Evolutionary conservation across 2,113 vertebrate genomes (phyloP), one percentile per base, ranked within the genome.

Genomic region (Hyperopisus bebe): DNA sequence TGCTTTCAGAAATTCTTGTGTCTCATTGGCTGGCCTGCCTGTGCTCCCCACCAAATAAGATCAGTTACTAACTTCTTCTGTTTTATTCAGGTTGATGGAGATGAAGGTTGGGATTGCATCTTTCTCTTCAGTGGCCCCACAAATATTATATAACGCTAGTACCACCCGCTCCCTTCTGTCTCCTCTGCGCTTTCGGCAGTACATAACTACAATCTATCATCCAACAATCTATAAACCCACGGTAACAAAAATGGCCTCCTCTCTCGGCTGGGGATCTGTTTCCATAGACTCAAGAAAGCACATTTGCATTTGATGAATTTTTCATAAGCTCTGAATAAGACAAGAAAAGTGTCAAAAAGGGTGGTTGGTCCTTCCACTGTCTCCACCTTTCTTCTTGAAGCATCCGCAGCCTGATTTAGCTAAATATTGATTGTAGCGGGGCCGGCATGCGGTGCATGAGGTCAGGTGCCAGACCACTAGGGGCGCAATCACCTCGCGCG

Each of bases 231-330:
- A 62, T 88, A 62, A 62, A 39, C 42, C 53, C 55, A 46, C 11
- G 3, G 87, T 55, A 88, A 88, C 27, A 21, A 88, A 66, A 42
- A n/a, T 88, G 21, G 55, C 87, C 39, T 44, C 35, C 48, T 66
- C 21, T 88, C 53, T 46, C 39, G 5, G 35, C 39, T 44, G 55
- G 53, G 7, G 39, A 66, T 66, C 31, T 88, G 35, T 62, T 88
- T 62, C 53, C 53, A 46, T 66, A 58, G 13, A 62, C 10, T 88
- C 35, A 62, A 42, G 55, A 66, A 88, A 62, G 17, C 21, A 62
- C 53, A 88, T 62, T 44, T 88, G 55, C 87, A 88, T 88, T 46
- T 66, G 39, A 88, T 62, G 55, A 66, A 66, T 88, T 58, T 88
- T 62, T 88, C 87, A 58, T 66, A 24, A 31, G 42, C 4, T 21